phyloP scores from a whole-genome alignment of 2,888 invertebrate species.

The Caenorhabditis sp. region DNA sequence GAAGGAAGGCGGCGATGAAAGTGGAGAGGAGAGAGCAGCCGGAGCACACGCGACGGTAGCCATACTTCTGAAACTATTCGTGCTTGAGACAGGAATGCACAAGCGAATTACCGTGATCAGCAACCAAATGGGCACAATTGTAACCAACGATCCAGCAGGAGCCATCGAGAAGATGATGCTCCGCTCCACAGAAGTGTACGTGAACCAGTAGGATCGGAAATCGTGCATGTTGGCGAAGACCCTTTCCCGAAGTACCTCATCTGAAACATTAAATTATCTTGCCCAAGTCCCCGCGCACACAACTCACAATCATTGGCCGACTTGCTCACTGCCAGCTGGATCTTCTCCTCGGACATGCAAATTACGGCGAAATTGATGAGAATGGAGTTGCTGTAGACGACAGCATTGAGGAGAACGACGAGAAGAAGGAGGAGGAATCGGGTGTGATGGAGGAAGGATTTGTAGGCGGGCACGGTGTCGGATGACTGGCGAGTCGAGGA shows the following conservation, averaged over 20 bases:
- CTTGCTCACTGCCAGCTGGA: constrained; percentile 18
- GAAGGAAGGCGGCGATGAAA: constrained; percentile 38
- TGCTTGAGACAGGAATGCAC: background rate
- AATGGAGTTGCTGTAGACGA: constrained; percentile 40
- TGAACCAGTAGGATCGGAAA: constrained; percentile 40
- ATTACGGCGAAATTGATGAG: constrained; percentile 44
- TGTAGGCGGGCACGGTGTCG: constrained; percentile 41
- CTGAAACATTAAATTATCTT: too few relatives aligned
- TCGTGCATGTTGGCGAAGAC: constrained; percentile 24
- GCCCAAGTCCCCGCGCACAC: too few relatives aligned
- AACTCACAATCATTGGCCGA: constrained; percentile 24
- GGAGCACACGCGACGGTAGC: constrained; percentile 41
- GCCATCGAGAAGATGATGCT: constrained; percentile 32
- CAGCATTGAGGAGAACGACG: constrained; percentile 28
- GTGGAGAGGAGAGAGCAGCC: constrained; percentile 31
- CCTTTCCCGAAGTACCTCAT: constrained; percentile 21
- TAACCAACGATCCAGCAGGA: constrained; percentile 14
- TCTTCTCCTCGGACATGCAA: constrained; percentile 34
- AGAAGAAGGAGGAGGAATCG: constrained; percentile 43
- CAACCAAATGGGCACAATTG: constrained; percentile 11
- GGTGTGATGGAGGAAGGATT: constrained; percentile 52
- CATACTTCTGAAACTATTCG: constrained; percentile 31
- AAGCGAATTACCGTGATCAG: constrained; percentile 10
- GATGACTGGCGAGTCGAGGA: constrained; percentile 45
- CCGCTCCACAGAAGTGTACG: constrained; percentile 8